Conservation (phyloP, 2,797 vertebrate species). For the Leptoclinus maculatus region DNA sequence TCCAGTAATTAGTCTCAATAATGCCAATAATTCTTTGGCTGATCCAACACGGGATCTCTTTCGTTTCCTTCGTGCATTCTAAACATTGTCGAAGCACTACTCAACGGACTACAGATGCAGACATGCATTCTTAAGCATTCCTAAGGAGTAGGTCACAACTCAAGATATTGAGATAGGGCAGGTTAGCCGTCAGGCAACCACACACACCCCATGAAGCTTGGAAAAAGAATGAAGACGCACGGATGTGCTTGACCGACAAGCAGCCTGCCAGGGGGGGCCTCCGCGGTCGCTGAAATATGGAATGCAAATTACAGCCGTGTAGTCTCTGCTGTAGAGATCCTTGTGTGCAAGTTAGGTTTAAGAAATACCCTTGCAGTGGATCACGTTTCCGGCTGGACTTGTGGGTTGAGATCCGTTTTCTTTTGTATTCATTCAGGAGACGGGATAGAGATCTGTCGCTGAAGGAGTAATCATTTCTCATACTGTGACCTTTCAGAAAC, state of each 20-base stretch:
- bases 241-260: conserved; percentile 28
- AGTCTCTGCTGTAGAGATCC: conserved; percentile 49
- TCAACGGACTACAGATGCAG: conserved; percentile 17
- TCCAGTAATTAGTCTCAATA: conserved; percentile 8
- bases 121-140: conserved; percentile 37
- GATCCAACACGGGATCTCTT: neutral
- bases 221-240: conserved; percentile 29
- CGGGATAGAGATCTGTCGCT: conserved; percentile 34
- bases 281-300: conserved; percentile 41
- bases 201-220: conserved; percentile 4
- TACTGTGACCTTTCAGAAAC: conserved; percentile 42
- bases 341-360: conserved; percentile 49
- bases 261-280: conserved; percentile 34
- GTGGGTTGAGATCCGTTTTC: conserved; percentile 48
- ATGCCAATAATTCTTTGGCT: conserved; percentile 4
- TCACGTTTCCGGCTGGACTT: conserved; percentile 52
- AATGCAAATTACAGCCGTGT: conserved; percentile 62
- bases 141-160: conserved; percentile 26
- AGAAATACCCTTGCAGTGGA: conserved; percentile 44
- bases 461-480: conserved; percentile 47
- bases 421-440: conserved; percentile 42
- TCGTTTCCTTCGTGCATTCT: conserved; percentile 50
- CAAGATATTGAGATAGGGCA: conserved; percentile 37
- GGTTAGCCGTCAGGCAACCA: conserved; percentile 33
- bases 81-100: conserved; percentile 33